Conservation (phyloP, 2,113 vertebrate species). For the Turnix velox region DNA sequence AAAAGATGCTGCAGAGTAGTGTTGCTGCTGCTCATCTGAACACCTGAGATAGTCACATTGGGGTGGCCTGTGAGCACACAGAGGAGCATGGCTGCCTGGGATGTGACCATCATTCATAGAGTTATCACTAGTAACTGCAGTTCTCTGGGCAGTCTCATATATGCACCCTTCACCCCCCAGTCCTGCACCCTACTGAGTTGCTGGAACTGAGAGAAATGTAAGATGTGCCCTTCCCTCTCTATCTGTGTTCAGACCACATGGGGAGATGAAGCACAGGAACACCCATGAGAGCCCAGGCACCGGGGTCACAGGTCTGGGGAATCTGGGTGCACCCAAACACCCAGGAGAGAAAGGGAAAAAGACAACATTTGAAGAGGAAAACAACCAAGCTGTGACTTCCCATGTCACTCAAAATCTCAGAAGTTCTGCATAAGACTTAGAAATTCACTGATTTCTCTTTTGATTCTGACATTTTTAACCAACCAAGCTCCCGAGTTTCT, state of each 20-base stretch:
- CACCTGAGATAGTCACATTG: background rate
- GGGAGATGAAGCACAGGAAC: rapidly evolving
- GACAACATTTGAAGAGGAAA: background rate
- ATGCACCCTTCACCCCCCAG: background rate
- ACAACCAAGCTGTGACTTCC: background rate
- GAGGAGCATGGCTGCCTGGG: background rate
- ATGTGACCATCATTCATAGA: background rate
- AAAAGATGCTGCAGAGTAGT: background rate
- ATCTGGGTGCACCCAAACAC: background rate
- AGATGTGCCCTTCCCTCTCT: background rate
- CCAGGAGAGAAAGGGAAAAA: background rate
- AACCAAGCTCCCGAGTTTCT: background rate
- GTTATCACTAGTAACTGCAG: background rate
- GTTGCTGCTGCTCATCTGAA: background rate
- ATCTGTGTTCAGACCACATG: background rate
- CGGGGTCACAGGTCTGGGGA: background rate
- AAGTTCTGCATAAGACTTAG: background rate
- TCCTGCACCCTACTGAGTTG: background rate
- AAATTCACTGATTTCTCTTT: background rate
- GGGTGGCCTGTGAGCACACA: background rate
- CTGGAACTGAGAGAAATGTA: background rate
- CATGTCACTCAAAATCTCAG: background rate
- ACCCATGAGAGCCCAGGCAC: rapidly evolving
- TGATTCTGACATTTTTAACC: background rate
- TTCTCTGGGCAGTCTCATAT: background rate